Evolutionary conservation across 2,113 vertebrate species (phyloP).

Genomic region (Petaurus breviceps): DNA sequence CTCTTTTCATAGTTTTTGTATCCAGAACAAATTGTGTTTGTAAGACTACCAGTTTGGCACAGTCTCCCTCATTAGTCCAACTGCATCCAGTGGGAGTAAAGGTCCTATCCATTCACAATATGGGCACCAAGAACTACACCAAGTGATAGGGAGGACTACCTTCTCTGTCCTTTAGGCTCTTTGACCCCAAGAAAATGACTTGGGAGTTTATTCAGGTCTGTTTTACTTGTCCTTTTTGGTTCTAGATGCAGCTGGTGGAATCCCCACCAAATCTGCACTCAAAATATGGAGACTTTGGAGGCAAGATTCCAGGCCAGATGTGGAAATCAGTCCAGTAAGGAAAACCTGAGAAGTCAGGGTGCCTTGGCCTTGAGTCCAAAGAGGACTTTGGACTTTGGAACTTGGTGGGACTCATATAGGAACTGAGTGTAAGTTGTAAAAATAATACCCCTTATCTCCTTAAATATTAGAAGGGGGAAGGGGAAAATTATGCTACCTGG

Average conservation of each 20-base stretch:
- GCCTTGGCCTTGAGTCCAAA: fast-evolving
- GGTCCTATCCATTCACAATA: neutral
- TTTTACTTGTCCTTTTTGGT: neutral
- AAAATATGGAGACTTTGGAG: neutral
- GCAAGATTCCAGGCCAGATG: neutral
- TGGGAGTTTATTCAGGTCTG: neutral
- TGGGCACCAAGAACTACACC: neutral
- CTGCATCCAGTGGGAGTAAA: neutral
- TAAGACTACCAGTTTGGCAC: neutral
- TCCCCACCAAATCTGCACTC: neutral
- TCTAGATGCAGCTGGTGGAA: neutral
- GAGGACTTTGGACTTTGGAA: neutral
- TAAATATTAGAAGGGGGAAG: neutral
- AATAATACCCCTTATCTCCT: neutral
- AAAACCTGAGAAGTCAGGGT: neutral
- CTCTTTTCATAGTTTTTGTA: too few relatives aligned
- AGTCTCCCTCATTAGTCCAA: neutral
- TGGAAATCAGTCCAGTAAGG: neutral
- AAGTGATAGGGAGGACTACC: neutral
- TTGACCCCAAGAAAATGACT: neutral
- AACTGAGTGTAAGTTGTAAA: too few relatives aligned
- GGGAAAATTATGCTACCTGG: neutral
- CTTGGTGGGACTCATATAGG: neutral
- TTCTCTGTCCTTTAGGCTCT: neutral
- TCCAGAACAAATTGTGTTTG: too few relatives aligned